Conservation (phyloP, 2,113 vertebrate species). For the Amia ocellicauda region DNA sequence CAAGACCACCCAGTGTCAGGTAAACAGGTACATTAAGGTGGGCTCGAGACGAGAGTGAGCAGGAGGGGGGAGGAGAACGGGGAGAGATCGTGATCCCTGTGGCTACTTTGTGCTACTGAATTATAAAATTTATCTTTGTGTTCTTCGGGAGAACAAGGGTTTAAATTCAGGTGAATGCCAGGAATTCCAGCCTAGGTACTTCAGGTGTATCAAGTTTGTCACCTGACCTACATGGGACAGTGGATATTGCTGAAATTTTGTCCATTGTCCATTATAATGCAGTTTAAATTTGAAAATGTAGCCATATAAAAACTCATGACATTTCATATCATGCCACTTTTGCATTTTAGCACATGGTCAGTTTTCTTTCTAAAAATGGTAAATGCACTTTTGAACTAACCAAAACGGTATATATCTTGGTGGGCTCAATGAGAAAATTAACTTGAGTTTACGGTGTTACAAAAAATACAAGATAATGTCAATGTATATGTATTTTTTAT, state of each 20-base stretch:
- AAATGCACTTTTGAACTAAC: no score
- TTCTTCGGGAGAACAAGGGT: slow-evolving; percentile 26
- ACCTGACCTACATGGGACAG: slow-evolving; percentile 11
- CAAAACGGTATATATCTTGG: no score
- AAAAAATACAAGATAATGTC: no score
- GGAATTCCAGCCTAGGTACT: slow-evolving; percentile 31
- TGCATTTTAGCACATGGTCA: no score
- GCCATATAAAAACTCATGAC: no score
- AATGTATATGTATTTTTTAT: no score
- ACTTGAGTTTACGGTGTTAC: no score
- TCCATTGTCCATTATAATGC: background rate
- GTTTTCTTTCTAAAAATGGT: no score
- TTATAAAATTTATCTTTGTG: slow-evolving; percentile 31
- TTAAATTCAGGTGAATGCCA: slow-evolving; percentile 39
- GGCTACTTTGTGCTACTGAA: slow-evolving; percentile 26
- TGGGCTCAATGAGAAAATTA: no score
- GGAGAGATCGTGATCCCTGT: slow-evolving; percentile 29
- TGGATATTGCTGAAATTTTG: slow-evolving; percentile 13
- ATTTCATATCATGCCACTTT: no score
- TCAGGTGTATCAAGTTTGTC: slow-evolving; percentile 29
- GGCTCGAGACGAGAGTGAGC: slow-evolving; percentile 40
- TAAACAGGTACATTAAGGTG: slow-evolving; percentile 66
- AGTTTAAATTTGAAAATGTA: background rate
- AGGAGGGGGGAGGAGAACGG: slow-evolving; percentile 27
- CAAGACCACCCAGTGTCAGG: slow-evolving; percentile 61